phyloP scores from a whole-genome alignment of 2,113 vertebrate species.

The Saguinus imperator region DNA sequence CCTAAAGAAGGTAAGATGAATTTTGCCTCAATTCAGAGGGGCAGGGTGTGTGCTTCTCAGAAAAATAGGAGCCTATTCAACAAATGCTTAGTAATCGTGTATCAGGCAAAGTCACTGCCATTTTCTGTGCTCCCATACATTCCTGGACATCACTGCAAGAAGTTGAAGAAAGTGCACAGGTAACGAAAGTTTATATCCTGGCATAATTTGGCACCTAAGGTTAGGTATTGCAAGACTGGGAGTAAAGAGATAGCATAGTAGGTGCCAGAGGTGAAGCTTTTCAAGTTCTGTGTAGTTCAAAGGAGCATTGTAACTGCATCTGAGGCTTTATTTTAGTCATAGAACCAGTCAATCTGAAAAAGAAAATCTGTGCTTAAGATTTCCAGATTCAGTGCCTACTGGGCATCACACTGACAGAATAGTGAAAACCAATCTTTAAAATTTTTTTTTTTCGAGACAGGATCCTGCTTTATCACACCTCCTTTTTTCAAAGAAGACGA shows the following conservation, averaged over 20 bases:
- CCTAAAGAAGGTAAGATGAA: slow-evolving; percentile 10
- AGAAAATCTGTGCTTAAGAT: neutral
- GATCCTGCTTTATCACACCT: too few relatives aligned
- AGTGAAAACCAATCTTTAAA: neutral
- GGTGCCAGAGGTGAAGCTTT: neutral
- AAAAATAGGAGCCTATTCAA: neutral
- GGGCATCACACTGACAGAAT: neutral
- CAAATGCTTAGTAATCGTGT: neutral
- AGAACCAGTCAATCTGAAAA: neutral
- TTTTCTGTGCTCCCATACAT: neutral
- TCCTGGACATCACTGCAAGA: neutral
- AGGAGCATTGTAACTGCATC: neutral
- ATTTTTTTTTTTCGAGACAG: too few relatives aligned
- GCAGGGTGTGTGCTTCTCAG: neutral
- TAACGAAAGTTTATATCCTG: neutral
- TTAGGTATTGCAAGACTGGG: neutral
- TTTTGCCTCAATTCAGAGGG: neutral
- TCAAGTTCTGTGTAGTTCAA: neutral
- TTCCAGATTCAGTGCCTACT: neutral
- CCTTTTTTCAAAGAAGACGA: neutral
- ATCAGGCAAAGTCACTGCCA: neutral
- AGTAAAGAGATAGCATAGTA: neutral
- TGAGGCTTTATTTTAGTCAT: neutral
- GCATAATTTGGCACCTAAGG: neutral
- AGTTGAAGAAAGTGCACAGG: neutral